A percentile compares a stretch with the other conserved stretches of the same genome.
Evolutionary conservation across 2,888 invertebrate species (phyloP).

Genomic region (Trachelus iudaicus): DNA sequence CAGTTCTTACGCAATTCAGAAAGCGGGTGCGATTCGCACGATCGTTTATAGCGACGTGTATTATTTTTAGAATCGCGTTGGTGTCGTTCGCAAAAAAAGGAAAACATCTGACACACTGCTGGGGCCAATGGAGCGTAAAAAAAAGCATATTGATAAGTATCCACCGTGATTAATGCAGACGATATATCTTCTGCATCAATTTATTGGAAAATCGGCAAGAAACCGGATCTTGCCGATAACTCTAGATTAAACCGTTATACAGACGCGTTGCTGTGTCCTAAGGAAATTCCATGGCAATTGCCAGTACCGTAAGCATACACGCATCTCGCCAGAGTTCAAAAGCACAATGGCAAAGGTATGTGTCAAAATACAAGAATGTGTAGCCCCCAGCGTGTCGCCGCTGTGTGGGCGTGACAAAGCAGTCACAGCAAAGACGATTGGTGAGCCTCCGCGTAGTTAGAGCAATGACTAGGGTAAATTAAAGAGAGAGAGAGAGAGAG

Average conservation of each 20-base stretch:
- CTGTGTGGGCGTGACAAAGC: not conserved
- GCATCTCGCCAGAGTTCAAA: not conserved
- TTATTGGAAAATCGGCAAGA: not conserved
- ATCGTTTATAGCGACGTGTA: not conserved
- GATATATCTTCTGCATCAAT: not conserved
- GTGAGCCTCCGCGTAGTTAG: not conserved
- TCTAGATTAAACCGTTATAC: not conserved
- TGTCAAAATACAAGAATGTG: not conserved
- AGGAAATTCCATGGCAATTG: not conserved
- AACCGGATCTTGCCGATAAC: not conserved
- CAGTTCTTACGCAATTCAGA: not conserved
- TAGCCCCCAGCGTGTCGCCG: not conserved
- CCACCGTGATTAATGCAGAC: not conserved
- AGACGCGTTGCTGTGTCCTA: not conserved
- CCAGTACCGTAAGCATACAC: not conserved
- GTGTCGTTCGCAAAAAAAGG: not conserved
- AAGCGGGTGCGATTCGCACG: not conserved
- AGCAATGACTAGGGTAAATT: not conserved
- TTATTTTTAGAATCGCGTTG: not conserved
- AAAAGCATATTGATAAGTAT: not conserved
- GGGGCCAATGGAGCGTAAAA: not conserved
- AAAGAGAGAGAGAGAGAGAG: not conserved
- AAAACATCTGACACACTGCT: not conserved
- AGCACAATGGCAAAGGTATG: not conserved
- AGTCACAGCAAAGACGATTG: not conserved